Percentiles rank a stretch among this genome's conserved stretches.
Evolutionary conservation across 2,888 invertebrate species (phyloP).

Genomic region (Yponomeuta malinellus): DNA sequence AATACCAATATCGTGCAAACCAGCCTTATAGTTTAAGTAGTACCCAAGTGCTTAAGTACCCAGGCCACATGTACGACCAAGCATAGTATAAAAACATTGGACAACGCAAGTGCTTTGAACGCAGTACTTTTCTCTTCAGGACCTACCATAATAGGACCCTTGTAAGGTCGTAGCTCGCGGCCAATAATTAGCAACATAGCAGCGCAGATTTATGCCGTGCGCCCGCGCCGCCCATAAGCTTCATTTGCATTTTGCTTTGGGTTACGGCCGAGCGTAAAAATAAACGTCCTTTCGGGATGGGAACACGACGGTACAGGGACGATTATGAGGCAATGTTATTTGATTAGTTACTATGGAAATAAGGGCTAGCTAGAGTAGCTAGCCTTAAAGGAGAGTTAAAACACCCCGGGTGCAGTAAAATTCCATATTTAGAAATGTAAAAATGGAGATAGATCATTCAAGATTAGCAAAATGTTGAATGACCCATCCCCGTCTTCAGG

Average conservation of each 20-base stretch:
- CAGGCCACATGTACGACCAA: too few relatives aligned
- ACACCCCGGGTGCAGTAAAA: background rate
- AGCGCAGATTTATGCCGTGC: background rate
- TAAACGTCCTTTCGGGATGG: background rate
- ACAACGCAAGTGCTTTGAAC: background rate
- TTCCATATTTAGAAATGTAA: too few relatives aligned
- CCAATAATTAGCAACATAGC: background rate
- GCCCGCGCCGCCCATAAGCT: background rate
- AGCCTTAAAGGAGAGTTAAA: background rate
- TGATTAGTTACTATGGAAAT: background rate
- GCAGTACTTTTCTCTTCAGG: background rate
- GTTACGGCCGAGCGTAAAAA: background rate
- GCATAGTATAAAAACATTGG: background rate
- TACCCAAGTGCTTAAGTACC: too few relatives aligned
- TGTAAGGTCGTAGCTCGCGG: background rate
- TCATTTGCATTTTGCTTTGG: background rate
- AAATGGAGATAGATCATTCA: background rate
- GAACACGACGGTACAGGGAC: background rate
- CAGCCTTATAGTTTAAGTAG: too few relatives aligned
- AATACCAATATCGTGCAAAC: too few relatives aligned
- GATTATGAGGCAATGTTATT: background rate
- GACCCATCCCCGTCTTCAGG: too few relatives aligned
- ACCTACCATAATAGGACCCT: background rate
- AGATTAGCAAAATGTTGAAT: too few relatives aligned
- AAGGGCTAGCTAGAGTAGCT: background rate